Percentiles rank a stretch among this genome's conserved stretches.
Conservation (phyloP, 1,140 invertebrate genomes). For the Mamestra configurata region DNA sequence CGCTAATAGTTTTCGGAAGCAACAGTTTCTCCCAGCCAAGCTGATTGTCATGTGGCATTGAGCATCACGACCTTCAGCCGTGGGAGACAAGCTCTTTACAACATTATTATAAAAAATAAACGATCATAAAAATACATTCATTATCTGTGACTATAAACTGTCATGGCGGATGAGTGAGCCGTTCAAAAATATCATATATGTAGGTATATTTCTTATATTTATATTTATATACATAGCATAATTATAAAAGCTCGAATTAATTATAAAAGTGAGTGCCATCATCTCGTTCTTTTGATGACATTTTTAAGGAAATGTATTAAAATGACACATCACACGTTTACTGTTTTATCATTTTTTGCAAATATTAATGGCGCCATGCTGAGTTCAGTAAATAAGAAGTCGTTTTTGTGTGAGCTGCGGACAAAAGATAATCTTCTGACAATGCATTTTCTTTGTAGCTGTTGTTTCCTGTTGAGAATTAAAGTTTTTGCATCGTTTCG, state of each 20-base stretch:
- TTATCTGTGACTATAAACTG: conserved; percentile 21
- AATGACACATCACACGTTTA: background rate
- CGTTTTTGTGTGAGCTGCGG: background rate
- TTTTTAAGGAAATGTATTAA: background rate
- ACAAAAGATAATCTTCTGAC: background rate
- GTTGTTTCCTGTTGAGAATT: background rate
- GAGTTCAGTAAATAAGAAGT: background rate
- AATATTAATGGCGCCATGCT: background rate
- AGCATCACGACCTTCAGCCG: conserved; percentile 39
- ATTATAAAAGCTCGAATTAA: background rate
- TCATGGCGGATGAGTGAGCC: conserved; percentile 33
- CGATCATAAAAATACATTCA: conserved; percentile 31
- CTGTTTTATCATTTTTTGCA: background rate
- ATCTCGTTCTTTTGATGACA: background rate
- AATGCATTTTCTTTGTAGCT: background rate
- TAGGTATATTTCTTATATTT: no score
- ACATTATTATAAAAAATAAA: conserved; percentile 14
- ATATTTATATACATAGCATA: no score
- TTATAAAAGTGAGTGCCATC: background rate
- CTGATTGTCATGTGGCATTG: conserved; percentile 44
- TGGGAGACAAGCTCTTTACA: conserved; percentile 24
- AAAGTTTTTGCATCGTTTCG: no score
- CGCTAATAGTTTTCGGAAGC: conserved; percentile 46
- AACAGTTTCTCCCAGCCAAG: conserved; percentile 5
- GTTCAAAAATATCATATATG: background rate